phyloP scores from a whole-genome alignment of 2,888 invertebrate genomes.

The Spicauda simplicius region DNA sequence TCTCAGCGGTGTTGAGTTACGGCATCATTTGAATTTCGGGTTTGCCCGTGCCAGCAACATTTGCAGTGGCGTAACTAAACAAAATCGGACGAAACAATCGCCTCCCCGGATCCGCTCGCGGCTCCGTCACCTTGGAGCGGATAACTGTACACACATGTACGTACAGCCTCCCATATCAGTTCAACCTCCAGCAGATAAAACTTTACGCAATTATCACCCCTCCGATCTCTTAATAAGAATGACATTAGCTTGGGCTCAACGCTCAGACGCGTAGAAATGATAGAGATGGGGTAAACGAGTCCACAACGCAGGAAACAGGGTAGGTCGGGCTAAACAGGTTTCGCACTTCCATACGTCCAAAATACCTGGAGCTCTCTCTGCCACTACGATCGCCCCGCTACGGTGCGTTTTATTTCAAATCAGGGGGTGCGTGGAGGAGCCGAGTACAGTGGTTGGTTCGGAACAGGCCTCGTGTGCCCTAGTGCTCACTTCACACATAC shows the following conservation, averaged over 20 bases:
- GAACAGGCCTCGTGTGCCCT: conserved; percentile 63
- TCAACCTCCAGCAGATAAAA: conserved; percentile 12
- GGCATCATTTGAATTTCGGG: conserved; percentile 26
- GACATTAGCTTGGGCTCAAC: neutral
- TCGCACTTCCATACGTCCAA: conserved; percentile 53
- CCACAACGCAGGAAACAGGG: conserved; percentile 49
- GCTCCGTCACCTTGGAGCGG: conserved; percentile 41
- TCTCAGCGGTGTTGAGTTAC: neutral
- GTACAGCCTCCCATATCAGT: conserved; percentile 28
- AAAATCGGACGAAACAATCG: conserved; percentile 31
- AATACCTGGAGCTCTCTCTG: conserved; percentile 47
- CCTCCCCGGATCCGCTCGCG: conserved; percentile 40
- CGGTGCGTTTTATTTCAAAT: conserved; percentile 9
- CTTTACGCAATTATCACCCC: conserved; percentile 30
- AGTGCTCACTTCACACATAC: conserved; percentile 81
- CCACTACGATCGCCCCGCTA: conserved; percentile 29
- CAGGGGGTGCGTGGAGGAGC: conserved; percentile 42
- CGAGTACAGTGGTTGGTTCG: conserved; percentile 47
- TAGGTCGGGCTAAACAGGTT: conserved; percentile 57
- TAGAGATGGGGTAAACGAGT: conserved; percentile 33
- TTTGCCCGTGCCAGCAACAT: conserved; percentile 22
- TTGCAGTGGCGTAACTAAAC: conserved; percentile 32
- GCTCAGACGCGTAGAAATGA: conserved; percentile 26
- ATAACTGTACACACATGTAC: conserved; percentile 44
- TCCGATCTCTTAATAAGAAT: conserved; percentile 24